These are phyloP conservation scores for Ptychoptera albimana DNA, from an alignment of 2,888 invertebrate species.

Conservation along the genomic window DNA sequence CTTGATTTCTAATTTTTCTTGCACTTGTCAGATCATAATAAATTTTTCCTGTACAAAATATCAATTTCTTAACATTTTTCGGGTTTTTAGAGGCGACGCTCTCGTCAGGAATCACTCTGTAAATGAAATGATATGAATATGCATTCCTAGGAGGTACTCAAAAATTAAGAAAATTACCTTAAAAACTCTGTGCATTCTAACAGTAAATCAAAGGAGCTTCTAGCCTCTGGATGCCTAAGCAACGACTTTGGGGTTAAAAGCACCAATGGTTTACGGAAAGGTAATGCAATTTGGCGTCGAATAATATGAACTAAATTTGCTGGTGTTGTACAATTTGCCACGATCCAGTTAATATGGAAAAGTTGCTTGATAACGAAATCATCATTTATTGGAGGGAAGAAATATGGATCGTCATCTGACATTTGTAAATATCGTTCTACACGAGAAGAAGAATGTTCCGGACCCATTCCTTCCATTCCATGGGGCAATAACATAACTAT, in stretches of 20 bases:
- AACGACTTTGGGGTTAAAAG: conserved; percentile 96
- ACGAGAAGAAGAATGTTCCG: conserved; percentile 49
- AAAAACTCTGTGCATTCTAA: conserved; percentile 63
- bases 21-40: conserved; percentile 65
- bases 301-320: conserved; percentile 95
- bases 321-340: conserved; percentile 90
- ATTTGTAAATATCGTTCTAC: conserved; percentile 76
- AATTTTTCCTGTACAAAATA: conserved; percentile 73
- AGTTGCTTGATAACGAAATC: conserved; percentile 88
- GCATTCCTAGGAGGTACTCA: not conserved
- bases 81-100: conserved; percentile 44
- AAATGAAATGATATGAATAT: too few relatives aligned
- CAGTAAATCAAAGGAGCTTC: conserved; percentile 92
- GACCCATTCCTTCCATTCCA: conserved; percentile 98
- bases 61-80: conserved; percentile 48
- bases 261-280: conserved; percentile 96
- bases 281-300: conserved; percentile 86
- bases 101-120: conserved; percentile 47
- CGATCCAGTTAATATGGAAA: conserved; percentile 95
- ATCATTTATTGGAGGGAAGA: conserved; percentile 82
- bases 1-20: conserved; percentile 48
- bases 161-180: conserved; percentile 4
- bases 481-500: conserved; percentile 91
- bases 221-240: conserved; percentile 87
- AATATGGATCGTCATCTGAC: conserved; percentile 93